These are phyloP conservation scores for Acanthosoma haemorrhoidale DNA, from an alignment of 2,888 invertebrate species.

Conservation along the genomic window DNA sequence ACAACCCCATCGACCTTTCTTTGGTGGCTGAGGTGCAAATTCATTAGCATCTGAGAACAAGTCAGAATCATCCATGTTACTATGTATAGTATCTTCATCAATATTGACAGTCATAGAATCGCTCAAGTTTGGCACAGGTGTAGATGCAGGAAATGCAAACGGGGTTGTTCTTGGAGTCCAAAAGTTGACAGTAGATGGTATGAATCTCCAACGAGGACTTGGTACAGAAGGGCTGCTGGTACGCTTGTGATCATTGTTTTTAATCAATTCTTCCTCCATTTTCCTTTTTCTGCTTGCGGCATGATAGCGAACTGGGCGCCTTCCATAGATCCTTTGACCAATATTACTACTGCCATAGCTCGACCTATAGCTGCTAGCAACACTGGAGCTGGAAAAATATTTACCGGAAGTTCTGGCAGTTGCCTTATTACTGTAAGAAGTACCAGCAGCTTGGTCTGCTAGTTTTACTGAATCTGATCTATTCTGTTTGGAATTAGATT, in stretches of 20 bases:
- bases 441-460: not conserved
- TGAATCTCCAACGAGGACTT: conserved; percentile 30
- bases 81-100: conserved; percentile 1
- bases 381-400: not conserved
- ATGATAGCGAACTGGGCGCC: conserved; percentile 9
- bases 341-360: not conserved
- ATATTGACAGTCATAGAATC: conserved; percentile 23
- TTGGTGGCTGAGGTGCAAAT: not conserved
- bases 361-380: not conserved
- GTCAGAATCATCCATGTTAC: conserved; percentile 15
- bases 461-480: not conserved
- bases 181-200: not conserved
- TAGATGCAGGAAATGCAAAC: not conserved
- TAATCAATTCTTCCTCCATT: conserved; percentile 11
- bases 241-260: not conserved
- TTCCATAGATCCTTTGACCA: conserved; percentile 8
- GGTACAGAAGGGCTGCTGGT: conserved; percentile 10
- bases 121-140: not conserved
- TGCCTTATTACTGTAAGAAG: not conserved
- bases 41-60: conserved; percentile 20
- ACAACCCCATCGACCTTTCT: conserved; percentile 17
- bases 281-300: conserved; percentile 5
- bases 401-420: not conserved
- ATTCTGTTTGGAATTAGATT: not conserved
- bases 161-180: conserved; percentile 24